These are phyloP conservation scores for Asobara japonica DNA, from an alignment of 1,140 invertebrate species.

Conservation along the genomic window DNA sequence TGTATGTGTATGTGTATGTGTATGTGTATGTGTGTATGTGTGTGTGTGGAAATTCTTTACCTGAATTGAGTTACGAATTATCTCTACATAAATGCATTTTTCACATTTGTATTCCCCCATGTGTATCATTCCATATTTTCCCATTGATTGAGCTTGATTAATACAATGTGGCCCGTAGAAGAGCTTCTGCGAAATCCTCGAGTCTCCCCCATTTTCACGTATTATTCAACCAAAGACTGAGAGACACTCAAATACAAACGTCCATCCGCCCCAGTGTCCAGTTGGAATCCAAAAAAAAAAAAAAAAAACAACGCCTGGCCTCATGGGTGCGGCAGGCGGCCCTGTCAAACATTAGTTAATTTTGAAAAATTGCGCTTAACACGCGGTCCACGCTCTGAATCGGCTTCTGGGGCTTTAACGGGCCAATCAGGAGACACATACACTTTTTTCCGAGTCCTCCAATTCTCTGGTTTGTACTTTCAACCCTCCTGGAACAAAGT, in stretches of 20 bases:
- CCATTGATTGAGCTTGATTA: conserved; percentile 37
- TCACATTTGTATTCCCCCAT: too few relatives aligned
- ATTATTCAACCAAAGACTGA: not conserved
- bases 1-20: too few relatives aligned
- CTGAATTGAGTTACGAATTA: too few relatives aligned
- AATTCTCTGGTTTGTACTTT: not conserved
- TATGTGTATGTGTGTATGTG: too few relatives aligned
- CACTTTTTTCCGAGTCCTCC: conserved; percentile 25
- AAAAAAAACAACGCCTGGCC: not conserved
- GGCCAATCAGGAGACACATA: conserved; percentile 53
- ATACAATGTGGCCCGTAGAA: conserved; percentile 32
- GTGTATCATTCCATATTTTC: too few relatives aligned
- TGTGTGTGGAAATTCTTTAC: too few relatives aligned
- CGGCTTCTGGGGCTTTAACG: conserved; percentile 53
- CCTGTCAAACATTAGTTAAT: conserved; percentile 62
- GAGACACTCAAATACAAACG: conserved; percentile 1
- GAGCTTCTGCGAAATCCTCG: conserved; percentile 27
- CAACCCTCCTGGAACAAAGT: too few relatives aligned
- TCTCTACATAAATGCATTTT: too few relatives aligned
- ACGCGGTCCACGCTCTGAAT: conserved; percentile 46
- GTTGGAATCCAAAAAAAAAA: not conserved
- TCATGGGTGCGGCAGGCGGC: not conserved
- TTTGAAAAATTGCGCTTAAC: conserved; percentile 57
- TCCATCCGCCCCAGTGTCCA: not conserved
- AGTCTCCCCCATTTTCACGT: conserved; percentile 13